Percentiles rank a stretch among this genome's conserved stretches.
phyloP scores from a whole-genome alignment of 2,113 vertebrate species.

The Neogale vison region DNA sequence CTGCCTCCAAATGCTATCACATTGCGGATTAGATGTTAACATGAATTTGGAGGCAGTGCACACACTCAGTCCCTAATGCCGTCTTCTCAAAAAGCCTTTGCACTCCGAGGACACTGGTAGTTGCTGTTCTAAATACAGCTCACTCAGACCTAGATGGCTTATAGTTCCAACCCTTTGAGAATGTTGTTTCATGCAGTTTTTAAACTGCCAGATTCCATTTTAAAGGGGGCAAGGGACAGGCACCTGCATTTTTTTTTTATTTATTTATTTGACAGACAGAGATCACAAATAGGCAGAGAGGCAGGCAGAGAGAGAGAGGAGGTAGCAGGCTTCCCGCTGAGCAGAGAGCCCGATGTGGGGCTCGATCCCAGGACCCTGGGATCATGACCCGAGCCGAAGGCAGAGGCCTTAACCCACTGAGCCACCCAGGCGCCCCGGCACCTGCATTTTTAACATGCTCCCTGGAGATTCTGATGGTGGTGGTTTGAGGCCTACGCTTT shows the following conservation, averaged over 20 bases:
- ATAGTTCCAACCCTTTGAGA: background rate
- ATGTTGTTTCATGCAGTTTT: background rate
- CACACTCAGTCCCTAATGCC: background rate
- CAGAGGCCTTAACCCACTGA: too few relatives aligned
- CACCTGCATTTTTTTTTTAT: background rate
- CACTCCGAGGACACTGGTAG: too few relatives aligned
- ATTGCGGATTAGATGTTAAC: background rate
- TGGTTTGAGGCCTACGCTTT: background rate
- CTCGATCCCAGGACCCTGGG: too few relatives aligned
- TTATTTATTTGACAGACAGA: too few relatives aligned
- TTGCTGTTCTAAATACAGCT: background rate
- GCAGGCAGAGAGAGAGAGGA: too few relatives aligned
- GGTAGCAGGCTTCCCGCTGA: too few relatives aligned
- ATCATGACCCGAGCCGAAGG: too few relatives aligned
- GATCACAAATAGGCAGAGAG: too few relatives aligned
- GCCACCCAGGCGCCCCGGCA: too few relatives aligned
- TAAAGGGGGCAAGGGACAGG: too few relatives aligned
- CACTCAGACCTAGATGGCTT: too few relatives aligned
- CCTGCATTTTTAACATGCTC: background rate
- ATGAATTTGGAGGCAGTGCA: background rate
- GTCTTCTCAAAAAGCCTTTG: background rate
- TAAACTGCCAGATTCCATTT: background rate
- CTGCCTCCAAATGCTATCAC: background rate
- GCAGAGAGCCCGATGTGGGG: too few relatives aligned
- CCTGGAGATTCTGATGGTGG: background rate